Percentiles rank a stretch among this genome's conserved stretches.
These are phyloP conservation scores for Rhineura floridana DNA, from an alignment of 2,113 vertebrate species.

Conservation along the genomic window DNA sequence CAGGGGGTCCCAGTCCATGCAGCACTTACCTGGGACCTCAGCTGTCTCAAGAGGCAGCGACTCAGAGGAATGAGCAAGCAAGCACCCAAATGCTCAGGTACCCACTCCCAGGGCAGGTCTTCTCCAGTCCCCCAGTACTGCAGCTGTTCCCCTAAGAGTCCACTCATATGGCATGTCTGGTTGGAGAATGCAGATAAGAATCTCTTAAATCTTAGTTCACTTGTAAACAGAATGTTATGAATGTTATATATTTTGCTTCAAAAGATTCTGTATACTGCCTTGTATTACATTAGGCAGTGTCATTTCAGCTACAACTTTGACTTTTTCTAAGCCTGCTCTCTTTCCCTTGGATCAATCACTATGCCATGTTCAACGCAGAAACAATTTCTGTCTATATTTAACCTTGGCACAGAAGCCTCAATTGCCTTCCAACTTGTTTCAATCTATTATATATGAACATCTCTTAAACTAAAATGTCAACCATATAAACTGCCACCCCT, in stretches of 20 bases:
- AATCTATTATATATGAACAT: neutral
- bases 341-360: neutral
- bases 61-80: no score
- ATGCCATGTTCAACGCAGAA: neutral
- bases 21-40: no score
- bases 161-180: neutral
- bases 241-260: neutral
- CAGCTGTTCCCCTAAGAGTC: no score
- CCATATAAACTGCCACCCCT: neutral
- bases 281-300: neutral
- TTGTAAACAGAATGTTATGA: neutral
- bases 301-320: neutral
- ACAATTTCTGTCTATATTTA: neutral
- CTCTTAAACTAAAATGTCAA: neutral
- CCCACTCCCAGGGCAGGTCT: no score
- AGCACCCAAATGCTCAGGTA: no score
- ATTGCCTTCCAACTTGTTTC: neutral
- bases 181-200: neutral
- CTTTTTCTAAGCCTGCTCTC: neutral
- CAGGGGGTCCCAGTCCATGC: no score
- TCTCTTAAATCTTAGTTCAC: neutral
- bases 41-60: no score
- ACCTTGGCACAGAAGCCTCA: neutral
- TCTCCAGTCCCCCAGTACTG: no score
- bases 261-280: neutral